Evolutionary conservation across 2,797 vertebrate species (phyloP).

Genomic region (Enteromius mattozi): DNA sequence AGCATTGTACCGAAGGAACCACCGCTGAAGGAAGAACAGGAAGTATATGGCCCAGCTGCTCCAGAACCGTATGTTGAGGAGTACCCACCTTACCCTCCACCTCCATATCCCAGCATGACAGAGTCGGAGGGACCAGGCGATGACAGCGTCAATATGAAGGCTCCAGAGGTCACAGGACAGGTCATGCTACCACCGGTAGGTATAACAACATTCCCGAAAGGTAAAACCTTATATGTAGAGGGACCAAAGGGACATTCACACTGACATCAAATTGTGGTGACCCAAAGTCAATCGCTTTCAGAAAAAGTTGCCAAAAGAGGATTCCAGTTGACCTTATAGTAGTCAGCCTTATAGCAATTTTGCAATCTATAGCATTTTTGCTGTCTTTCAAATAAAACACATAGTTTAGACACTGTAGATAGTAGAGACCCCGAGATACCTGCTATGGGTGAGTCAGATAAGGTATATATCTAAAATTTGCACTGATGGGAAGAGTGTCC

Average conservation of each 20-base stretch:
- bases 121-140: slow-evolving; percentile 80
- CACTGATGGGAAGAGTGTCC: neutral
- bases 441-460: neutral
- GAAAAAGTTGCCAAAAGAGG: no score
- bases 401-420: neutral
- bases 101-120: slow-evolving; percentile 84
- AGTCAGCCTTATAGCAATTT: neutral
- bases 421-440: neutral
- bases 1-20: slow-evolving; percentile 54
- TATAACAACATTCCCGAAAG: slow-evolving; percentile 39
- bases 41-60: slow-evolving; percentile 54
- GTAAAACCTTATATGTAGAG: neutral
- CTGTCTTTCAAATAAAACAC: neutral
- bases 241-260: neutral
- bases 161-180: slow-evolving; percentile 89
- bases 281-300: neutral
- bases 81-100: slow-evolving; percentile 90
- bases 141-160: slow-evolving; percentile 77
- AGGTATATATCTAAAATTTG: neutral
- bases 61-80: slow-evolving; percentile 83
- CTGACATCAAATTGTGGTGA: neutral
- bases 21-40: slow-evolving; percentile 72
- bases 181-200: slow-evolving; percentile 84
- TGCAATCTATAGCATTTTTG: neutral
- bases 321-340: neutral